Base-by-base conservation (phyloP, 2,113 vertebrate genomes). In the Phodopus roborovskii region DNA sequence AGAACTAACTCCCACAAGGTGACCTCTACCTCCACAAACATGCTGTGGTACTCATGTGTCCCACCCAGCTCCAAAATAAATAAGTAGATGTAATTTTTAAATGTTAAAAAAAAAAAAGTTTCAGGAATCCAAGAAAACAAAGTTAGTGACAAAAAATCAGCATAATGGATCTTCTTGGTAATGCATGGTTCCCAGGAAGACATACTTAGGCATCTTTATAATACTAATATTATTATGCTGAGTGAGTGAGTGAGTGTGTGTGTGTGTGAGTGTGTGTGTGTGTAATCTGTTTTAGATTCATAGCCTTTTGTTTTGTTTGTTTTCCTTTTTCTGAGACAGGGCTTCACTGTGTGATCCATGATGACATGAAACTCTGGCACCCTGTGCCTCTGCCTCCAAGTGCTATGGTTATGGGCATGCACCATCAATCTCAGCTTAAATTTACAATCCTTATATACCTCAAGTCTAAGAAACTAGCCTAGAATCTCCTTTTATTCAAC, bases 41-140 rank as follows among this genome's bases (percentile, higher is more conserved):
- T 8, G n/a, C 79, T 39, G n/a, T 24, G 36, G 22, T 82, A 3
- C 13, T 24, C 6, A 39, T 16, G 20, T 8, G 12, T 13, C 79
- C 56, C 33, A 24, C 16, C 48, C 30, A 79, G 7, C 75, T 78
- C 30, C 48, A 78, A 81, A 81, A 78, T 81, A 81, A 58, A 58
- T 39, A 56, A 22, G 17, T 39, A 82, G 15, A 60, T 82, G 56
- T 82, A 15, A 83, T 42, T 62, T 82, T 83, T 6, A 82, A 78
- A 62, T 91, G 48, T 85, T 75, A 64, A 94, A 93, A 90, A 95
- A 39, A 82, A 48, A 77, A 77, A 45, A 45, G 45, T 48, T 45
- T 45, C 15, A 75, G 33, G 15, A 50, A 6, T 92, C 16, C n/a
- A 86, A 88, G 11, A 79, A 88, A 92, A 77, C 28, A 26, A 84